Evolutionary conservation across 53 echinoderm and acorn worm genomes (phyloP), one percentile per base, ranked within the genome.

Genomic region (Holothuria leucospilota): DNA sequence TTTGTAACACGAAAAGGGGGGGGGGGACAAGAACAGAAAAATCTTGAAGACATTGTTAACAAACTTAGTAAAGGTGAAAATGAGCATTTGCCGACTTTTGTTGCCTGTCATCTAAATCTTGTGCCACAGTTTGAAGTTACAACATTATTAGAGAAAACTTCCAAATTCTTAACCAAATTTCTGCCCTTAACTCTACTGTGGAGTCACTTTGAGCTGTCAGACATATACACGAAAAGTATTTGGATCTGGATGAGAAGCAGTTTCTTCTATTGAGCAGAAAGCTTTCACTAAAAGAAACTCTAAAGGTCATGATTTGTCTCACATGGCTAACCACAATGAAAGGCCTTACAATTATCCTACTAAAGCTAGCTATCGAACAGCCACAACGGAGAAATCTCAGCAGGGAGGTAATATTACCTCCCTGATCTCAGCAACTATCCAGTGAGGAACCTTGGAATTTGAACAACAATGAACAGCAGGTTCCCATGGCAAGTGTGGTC

Each of bases 81-180:
- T 23, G 68, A 16, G 24, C 5, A 67, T 67, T 25, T 67, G 27
- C 26, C 68, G 24, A 68, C 68, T 67, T 67, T 67, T 9, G 12
- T 67, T 21, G 68, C 68, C 25, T 24, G 20, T 67, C 5, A 67
- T 23, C 68, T 67, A 21, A 67, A 67, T 67, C 24, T 67, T 10
- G 66, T 65, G 66, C 66, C 66, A 65, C 66, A 65, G 66, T 65
- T 65, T 65, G 66, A 65, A 28, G 66, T 20, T 65, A 65, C 66
- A 65, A 65, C 66, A 65, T 13, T 65, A 20, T 28, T 65, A 20
- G 21, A 65, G 66, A 65, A 65, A 65, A 13, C 66, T 65, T 23
- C 21, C 21, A 65, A 20, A 20, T 65, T 10, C 21, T 24, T 8
- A 65, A 65, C 21, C 66, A 65, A 65, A 65, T 20, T 65, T 13